These are phyloP conservation scores for Mercenaria mercenaria DNA, from an alignment of 1,140 invertebrate species.

Conservation along the genomic window DNA sequence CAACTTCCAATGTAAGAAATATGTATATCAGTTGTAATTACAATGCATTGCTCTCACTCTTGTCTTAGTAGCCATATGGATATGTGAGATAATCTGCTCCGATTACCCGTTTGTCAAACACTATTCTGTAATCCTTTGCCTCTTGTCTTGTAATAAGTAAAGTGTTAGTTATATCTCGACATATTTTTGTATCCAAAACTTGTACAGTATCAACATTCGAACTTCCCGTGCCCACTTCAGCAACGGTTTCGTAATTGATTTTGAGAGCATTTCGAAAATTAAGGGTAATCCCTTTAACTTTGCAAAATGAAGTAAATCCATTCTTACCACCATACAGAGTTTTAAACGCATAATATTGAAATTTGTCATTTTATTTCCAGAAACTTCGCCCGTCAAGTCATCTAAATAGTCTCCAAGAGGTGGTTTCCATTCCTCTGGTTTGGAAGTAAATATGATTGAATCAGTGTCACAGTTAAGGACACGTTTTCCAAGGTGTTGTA, in stretches of 20 bases:
- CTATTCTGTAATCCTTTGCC: background rate
- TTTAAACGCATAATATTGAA: constrained; percentile 56
- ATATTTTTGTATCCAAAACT: background rate
- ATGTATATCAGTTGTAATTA: too few species aligned
- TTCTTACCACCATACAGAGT: background rate
- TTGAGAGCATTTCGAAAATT: constrained; percentile 10
- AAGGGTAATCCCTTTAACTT: constrained; percentile 44
- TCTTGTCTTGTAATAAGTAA: background rate
- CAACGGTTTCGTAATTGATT: background rate
- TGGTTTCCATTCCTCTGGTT: background rate
- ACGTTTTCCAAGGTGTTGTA: constrained; percentile 77
- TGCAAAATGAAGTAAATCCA: background rate
- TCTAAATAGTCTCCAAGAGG: background rate
- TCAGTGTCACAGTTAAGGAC: constrained; percentile 86
- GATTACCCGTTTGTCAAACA: constrained; percentile 25
- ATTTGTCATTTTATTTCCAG: constrained; percentile 19
- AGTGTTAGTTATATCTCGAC: background rate
- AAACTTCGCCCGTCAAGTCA: background rate
- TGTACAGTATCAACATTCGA: background rate
- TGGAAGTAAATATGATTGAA: constrained; percentile 77
- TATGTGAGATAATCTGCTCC: constrained; percentile 1
- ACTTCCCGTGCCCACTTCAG: background rate
- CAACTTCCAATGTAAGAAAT: too few species aligned
- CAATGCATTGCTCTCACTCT: too few species aligned
- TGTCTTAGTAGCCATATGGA: background rate